Conservation (phyloP, 2,888 invertebrate species). For the Bedellia somnulentella region DNA sequence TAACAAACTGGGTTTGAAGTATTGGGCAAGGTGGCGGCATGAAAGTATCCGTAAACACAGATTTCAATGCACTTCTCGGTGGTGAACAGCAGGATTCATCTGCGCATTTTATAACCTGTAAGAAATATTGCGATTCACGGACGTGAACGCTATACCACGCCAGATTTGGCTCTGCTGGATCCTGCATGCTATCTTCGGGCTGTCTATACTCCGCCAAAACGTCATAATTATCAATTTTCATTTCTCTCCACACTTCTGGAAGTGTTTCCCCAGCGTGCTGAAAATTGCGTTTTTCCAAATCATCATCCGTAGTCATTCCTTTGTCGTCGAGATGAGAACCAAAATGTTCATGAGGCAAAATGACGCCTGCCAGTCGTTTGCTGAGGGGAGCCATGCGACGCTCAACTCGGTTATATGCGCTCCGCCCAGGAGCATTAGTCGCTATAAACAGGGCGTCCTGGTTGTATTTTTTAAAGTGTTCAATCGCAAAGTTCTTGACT, state of each 20-base stretch:
- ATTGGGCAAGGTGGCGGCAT: slow-evolving; percentile 9
- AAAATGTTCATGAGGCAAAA: no score
- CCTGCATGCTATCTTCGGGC: no score
- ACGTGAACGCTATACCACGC: slow-evolving; percentile 7
- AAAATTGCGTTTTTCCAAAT: no score
- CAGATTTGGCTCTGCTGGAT: no score
- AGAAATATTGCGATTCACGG: slow-evolving; percentile 6
- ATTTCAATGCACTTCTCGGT: slow-evolving; percentile 7
- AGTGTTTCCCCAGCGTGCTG: slow-evolving; percentile 2
- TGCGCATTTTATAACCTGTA: slow-evolving; percentile 7
- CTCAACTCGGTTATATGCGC: slow-evolving; percentile 11
- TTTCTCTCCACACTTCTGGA: slow-evolving; percentile 3
- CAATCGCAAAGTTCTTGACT: slow-evolving; percentile 9
- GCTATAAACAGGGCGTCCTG: slow-evolving; percentile 16
- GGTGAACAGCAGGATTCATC: slow-evolving; percentile 4
- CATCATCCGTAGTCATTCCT: no score
- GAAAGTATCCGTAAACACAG: slow-evolving; percentile 7
- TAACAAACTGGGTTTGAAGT: no score
- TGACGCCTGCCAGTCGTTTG: slow-evolving; percentile 10
- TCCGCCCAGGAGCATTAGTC: slow-evolving; percentile 23
- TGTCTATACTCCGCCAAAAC: slow-evolving; percentile 4
- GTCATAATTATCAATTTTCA: slow-evolving; percentile 3
- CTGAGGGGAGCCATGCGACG: slow-evolving; percentile 12
- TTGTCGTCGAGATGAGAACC: no score
- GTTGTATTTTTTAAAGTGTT: slow-evolving; percentile 9